phyloP scores from a whole-genome alignment of 2,888 invertebrate genomes.

The Choreutis nemorana region DNA sequence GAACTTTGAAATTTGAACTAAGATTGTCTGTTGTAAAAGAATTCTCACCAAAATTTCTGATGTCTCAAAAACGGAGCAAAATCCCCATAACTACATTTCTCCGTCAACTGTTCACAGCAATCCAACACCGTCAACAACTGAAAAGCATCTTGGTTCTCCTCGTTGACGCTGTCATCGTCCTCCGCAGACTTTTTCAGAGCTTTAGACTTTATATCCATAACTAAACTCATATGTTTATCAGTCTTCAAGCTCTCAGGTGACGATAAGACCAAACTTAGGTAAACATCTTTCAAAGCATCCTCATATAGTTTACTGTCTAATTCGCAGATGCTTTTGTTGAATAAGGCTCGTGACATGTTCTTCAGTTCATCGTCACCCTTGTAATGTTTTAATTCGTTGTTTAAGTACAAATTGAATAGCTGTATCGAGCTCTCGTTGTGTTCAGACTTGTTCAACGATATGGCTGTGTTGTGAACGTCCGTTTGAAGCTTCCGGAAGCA shows the following conservation, averaged over 20 bases:
- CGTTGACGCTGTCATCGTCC: slow-evolving; percentile 13
- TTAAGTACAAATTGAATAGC: slow-evolving; percentile 37
- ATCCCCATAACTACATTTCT: slow-evolving; percentile 25
- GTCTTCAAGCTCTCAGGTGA: slow-evolving; percentile 22
- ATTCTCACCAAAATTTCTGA: slow-evolving; percentile 34
- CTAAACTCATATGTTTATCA: slow-evolving; percentile 43
- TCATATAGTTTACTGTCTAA: slow-evolving; percentile 31
- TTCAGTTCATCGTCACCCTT: slow-evolving; percentile 22
- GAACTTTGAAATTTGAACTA: no score
- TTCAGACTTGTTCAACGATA: slow-evolving; percentile 30
- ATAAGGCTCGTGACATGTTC: slow-evolving; percentile 39
- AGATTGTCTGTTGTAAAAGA: no score
- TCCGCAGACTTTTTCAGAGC: slow-evolving; percentile 20
- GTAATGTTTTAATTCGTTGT: slow-evolving; percentile 24
- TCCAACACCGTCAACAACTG: slow-evolving; percentile 30
- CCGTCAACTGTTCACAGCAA: slow-evolving; percentile 19
- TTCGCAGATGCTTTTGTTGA: slow-evolving; percentile 51
- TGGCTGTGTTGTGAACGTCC: slow-evolving; percentile 44
- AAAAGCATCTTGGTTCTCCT: slow-evolving; percentile 15
- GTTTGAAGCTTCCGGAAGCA: slow-evolving; percentile 38
- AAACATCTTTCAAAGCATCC: slow-evolving; percentile 33
- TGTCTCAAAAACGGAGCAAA: slow-evolving; percentile 24
- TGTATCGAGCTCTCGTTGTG: slow-evolving; percentile 33
- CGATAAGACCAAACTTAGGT: slow-evolving; percentile 34
- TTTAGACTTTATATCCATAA: slow-evolving; percentile 48